Base-by-base conservation (phyloP, 2,113 vertebrate genomes). In the Campylomormyrus tamandua region DNA sequence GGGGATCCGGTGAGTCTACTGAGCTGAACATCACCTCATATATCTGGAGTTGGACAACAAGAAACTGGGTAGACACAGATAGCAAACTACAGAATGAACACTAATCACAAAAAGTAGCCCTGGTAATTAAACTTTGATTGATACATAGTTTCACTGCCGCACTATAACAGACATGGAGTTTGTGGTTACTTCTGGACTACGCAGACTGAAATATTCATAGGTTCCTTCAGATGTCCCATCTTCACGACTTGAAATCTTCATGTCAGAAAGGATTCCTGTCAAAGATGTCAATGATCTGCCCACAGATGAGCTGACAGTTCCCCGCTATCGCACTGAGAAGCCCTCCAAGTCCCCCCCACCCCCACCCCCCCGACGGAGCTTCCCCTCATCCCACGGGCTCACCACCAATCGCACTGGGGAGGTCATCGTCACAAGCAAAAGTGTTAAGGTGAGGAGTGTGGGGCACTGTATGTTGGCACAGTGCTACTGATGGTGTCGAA, bases 321-420 rank as follows among this genome's bases (percentile, higher is more conserved):
- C 97, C 0, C 96, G 98, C 13, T 99, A 99, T 93, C 97, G 98
- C 89, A 99, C 98, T 0, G 98, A 99, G 94, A 99, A 99, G 92
- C 98, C 98, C 15, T 99, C 98, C 87, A 99, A 99, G 90, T 99
- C 98, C 0, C 98, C 98, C 0, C 98, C 98, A 0, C 98, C 98
- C 0, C 98, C 98, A 0, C 98, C 98, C 0, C 98, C 98, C 0
- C 96, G 98, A 87, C 97, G 98, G 45, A 99, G 98, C 92, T 99
- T 99, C 93, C 98, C 98, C 0, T 99, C 98, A 0, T 97, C 98
- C 66, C 98, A 98, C 0, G 97, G 97, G 19, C 92, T 99, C 53
- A 98, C 97, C 92, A 97, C 96, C 1, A 97, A 96, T n/a, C 97
- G 98, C 92, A 99, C 97, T 0, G 98, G 98, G 1, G 98, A 99